Base-by-base conservation (phyloP, 1,140 invertebrate species). In the Papilio polyxenes region DNA sequence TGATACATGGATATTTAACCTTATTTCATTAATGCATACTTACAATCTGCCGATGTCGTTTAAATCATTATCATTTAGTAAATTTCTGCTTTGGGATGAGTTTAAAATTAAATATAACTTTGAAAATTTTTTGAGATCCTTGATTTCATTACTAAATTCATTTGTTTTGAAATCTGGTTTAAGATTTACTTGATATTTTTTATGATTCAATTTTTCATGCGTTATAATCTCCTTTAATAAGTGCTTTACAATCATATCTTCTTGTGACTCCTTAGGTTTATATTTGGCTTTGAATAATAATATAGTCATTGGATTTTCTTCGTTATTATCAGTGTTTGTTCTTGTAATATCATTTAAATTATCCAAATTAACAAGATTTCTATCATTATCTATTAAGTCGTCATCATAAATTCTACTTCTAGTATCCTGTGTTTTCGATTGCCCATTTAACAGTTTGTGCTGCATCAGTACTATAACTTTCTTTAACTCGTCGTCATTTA, bases 31-130 rank as follows among this genome's bases (percentile, higher is more conserved):
- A 51, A 15, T 10, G 8, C n/a, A 49, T 49, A 77, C 75, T 77
- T 77, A 77, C 75, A 77, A 51, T 37, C 13, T 53, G 1, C 75
- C 48, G 48, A 77, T 53, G 1, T 77, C 75, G 11, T 77, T 23
- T 17, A 77, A 77, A 56, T 77, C 44, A 31, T 77, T 49, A 8
- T 37, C 13, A 31, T 77, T 51, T 37, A 75, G 3, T 48, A 31
- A 10, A 51, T 53, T 77, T 13, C n/a, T 31, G 15, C 8, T 23
- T 2, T 9, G 6, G 3, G 20, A 23, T 53, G 75, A 37, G 11
- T 77, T 77, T 56, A 77, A 77, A 51, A 77, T 77, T 6, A 77
- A 31, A 56, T 56, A 77, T 23, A 77, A 56, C 23, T 77, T 77
- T 31, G 75, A 77, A 53, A 31, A 77, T 1, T 77, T 37, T 40